phyloP scores from a whole-genome alignment of 2,888 invertebrate species.

The Endomychus coccineus region DNA sequence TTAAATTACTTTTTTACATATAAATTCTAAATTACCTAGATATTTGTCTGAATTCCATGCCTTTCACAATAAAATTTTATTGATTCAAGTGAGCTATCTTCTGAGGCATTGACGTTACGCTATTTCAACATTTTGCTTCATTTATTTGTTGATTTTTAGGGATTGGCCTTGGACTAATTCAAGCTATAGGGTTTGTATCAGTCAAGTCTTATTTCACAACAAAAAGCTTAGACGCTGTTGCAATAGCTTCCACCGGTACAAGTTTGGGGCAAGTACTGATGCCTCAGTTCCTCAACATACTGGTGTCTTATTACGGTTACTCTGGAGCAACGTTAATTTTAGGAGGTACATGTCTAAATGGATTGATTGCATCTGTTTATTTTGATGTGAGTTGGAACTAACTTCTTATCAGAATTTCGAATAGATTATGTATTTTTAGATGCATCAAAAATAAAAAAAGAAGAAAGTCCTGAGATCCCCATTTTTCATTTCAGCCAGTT shows the following conservation, averaged over 20 bases:
- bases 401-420: no score
- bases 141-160: not conserved
- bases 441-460: no score
- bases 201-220: constrained; percentile 1
- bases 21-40: no score
- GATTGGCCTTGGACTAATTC: not conserved
- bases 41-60: no score
- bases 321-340: not conserved
- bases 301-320: not conserved
- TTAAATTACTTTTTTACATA: no score
- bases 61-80: no score
- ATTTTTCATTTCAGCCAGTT: no score
- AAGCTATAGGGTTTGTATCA: not conserved
- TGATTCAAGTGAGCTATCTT: no score
- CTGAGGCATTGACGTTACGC: no score
- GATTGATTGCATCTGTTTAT: not conserved
- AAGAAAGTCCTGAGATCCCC: no score
- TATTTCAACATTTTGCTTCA: no score
- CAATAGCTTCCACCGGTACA: not conserved
- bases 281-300: not conserved
- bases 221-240: constrained; percentile 1
- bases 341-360: not conserved
- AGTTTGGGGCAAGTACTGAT: constrained; percentile 1
- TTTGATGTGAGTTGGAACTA: not conserved
- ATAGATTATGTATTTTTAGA: no score